A percentile compares a stretch with the other conserved stretches of the same genome.
These are phyloP conservation scores for Aleadryas rufinucha DNA, from an alignment of 2,113 vertebrate species.

Conservation along the genomic window DNA sequence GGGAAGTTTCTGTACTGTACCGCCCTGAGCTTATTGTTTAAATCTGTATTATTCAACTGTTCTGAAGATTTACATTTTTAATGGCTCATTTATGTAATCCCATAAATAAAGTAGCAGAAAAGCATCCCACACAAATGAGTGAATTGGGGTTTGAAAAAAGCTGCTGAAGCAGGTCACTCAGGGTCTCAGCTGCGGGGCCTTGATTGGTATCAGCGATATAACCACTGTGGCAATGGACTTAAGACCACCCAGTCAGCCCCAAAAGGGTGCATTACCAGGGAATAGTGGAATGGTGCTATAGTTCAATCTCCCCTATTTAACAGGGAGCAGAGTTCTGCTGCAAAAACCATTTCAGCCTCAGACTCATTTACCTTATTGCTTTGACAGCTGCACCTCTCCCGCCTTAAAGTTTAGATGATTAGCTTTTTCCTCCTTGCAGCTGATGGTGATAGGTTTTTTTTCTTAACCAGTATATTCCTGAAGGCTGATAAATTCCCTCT, in stretches of 20 bases:
- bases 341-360: slow-evolving; percentile 73
- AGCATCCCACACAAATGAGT: slow-evolving; percentile 82
- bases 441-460: slow-evolving; percentile 60
- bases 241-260: slow-evolving; percentile 86
- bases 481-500: slow-evolving; percentile 68
- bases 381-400: slow-evolving; percentile 79
- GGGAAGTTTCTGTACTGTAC: slow-evolving; percentile 76
- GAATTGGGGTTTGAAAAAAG: slow-evolving; percentile 77
- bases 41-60: slow-evolving; percentile 83
- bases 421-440: slow-evolving; percentile 71
- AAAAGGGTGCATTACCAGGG: slow-evolving; percentile 78
- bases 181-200: slow-evolving; percentile 84
- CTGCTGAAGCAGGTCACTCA: slow-evolving; percentile 79
- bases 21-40: slow-evolving; percentile 78
- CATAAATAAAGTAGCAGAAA: slow-evolving; percentile 86
- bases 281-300: slow-evolving; percentile 75
- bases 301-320: slow-evolving; percentile 80
- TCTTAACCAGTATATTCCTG: slow-evolving; percentile 73
- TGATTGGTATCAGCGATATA: slow-evolving; percentile 82
- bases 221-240: slow-evolving; percentile 83
- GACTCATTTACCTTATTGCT: slow-evolving; percentile 82
- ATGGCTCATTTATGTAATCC: slow-evolving; percentile 91
- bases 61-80: slow-evolving; percentile 90
- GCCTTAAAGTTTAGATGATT: slow-evolving; percentile 72
- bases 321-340: slow-evolving; percentile 72